Percentiles rank a stretch among this genome's conserved stretches.
Conservation (phyloP, 2,113 vertebrate genomes). For the Oriolus oriolus region DNA sequence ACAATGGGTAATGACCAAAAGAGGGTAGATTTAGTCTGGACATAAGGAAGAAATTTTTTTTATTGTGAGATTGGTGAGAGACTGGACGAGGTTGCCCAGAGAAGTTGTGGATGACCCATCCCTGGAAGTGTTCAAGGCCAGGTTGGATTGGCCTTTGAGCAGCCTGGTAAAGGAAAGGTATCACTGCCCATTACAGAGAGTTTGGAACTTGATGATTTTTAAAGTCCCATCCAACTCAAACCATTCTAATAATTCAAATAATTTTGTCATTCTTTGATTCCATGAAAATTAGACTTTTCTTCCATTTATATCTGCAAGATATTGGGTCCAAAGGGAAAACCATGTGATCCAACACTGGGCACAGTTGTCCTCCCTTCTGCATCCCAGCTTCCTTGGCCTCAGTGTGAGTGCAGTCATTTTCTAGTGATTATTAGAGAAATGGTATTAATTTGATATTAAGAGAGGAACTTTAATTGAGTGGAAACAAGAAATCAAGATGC, state of each 20-base stretch:
- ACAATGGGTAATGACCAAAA: neutral
- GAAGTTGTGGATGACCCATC: neutral
- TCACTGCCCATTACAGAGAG: neutral
- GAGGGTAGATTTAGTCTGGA: neutral
- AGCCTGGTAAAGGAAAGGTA: neutral
- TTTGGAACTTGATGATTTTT: neutral
- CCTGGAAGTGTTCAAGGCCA: neutral
- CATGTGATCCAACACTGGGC: neutral
- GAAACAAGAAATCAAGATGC: neutral
- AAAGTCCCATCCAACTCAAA: neutral
- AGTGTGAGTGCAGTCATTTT: neutral
- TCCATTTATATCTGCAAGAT: neutral
- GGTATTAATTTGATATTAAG: neutral
- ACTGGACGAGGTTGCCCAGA: neutral
- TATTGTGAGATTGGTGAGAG: neutral
- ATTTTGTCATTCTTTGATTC: neutral
- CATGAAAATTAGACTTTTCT: neutral
- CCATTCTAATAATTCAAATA: neutral
- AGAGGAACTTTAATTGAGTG: neutral
- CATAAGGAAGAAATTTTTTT: neutral
- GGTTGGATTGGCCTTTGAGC: neutral
- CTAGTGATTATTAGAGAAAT: neutral
- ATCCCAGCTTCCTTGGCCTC: neutral
- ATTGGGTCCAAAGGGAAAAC: neutral
- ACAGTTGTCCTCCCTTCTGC: neutral